Base-by-base conservation (phyloP, 2,888 invertebrate genomes). In the Athalia cordata region DNA sequence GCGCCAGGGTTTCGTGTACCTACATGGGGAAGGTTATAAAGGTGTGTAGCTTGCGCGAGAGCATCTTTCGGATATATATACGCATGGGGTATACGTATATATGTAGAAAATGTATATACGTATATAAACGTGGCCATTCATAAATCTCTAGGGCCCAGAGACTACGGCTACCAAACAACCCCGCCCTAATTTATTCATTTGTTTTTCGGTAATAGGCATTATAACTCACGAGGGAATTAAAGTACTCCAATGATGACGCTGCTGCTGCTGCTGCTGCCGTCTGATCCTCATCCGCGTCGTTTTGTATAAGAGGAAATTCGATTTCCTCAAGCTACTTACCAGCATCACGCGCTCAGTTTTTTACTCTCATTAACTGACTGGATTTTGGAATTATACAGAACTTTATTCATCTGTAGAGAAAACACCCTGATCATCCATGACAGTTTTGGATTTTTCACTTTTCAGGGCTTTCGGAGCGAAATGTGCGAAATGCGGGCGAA, bases 401-500 rank as follows among this genome's bases (percentile, higher is more conserved):
- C 29, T 2, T 29, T 2, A 29, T 29, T 29, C 29, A 29, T 2
- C 29, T 29, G 29, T 29, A 29, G 2, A 29, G 29, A 29, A 29
- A 29, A 29, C 0, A 29, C 29, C 2, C 29, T 29, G 29, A 29
- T 29, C 29, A 29, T 29, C 29, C 29, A 29, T 29, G 29, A 29
- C 29, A 29, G 1, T 29, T 29, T 29, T 29, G 29, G 29, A 29
- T 29, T 29, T 29, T 29, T 29, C 29, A 29, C 0, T 29, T 92
- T 92, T 79, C 93, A 99, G 99, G 93, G 96, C 96, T 88, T 99
- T 98, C 91, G 98, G 98, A 80, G 96, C 97, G 78, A 98, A 98
- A 91, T 99, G 99, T 91, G 96, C 98, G 74, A 98, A 98, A 90
- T 99, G 99, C 91, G 95, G 95, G 85, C 94, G 99, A 77, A 95